Conservation (phyloP, 2,888 invertebrate species). For the Acanthopleura granulata region DNA sequence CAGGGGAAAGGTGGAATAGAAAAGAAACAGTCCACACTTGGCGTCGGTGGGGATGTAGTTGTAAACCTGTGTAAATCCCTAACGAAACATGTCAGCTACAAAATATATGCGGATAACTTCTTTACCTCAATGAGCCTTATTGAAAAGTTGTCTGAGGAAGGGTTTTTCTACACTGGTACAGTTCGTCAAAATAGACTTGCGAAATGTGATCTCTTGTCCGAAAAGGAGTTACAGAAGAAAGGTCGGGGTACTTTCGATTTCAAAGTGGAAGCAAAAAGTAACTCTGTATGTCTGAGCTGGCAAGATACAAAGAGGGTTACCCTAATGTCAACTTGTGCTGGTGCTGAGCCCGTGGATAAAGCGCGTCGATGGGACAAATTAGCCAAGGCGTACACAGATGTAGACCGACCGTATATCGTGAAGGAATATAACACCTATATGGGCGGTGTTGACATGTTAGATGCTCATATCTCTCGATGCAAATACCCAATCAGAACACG, state of each 20-base stretch:
- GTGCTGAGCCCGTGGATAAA: slow-evolving; percentile 38
- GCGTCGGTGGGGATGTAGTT: too few species aligned
- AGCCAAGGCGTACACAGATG: slow-evolving; percentile 36
- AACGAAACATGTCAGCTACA: too few species aligned
- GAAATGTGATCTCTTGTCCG: not conserved
- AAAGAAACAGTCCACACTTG: not conserved
- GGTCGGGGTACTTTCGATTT: not conserved
- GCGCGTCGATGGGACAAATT: slow-evolving; percentile 41
- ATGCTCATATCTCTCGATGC: slow-evolving; percentile 24
- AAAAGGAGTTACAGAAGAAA: not conserved
- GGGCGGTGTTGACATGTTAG: slow-evolving; percentile 52
- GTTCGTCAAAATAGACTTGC: not conserved
- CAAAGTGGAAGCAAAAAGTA: not conserved
- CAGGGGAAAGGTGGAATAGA: not conserved
- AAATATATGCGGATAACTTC: too few species aligned
- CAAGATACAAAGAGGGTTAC: slow-evolving; percentile 11
- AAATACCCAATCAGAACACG: slow-evolving; percentile 3
- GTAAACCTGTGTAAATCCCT: too few species aligned
- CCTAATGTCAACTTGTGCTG: slow-evolving; percentile 52
- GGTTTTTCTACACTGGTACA: not conserved
- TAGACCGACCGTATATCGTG: slow-evolving; percentile 44
- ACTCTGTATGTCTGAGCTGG: not conserved
- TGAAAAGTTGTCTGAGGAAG: not conserved
- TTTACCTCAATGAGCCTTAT: too few species aligned
- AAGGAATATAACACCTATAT: slow-evolving; percentile 47